Percentiles rank a stretch among this genome's conserved stretches.
phyloP scores from a whole-genome alignment of 2,888 invertebrate species.

The Drosophila prolongata region DNA sequence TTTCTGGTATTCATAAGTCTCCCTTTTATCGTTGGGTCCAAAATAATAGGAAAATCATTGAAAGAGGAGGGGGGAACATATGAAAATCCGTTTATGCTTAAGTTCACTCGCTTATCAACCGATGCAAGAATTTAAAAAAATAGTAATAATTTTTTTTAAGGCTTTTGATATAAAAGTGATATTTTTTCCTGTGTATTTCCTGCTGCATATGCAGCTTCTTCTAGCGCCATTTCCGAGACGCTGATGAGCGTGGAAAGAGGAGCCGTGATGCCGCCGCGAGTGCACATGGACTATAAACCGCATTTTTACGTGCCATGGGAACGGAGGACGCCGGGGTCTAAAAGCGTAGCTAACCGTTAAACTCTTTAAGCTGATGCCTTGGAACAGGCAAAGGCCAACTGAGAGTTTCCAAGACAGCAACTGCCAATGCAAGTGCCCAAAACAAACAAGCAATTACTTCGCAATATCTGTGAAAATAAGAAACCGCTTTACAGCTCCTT shows the following conservation, averaged over 20 bases:
- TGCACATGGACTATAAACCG: slow-evolving; percentile 70
- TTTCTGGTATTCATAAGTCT: no score
- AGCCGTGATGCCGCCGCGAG: slow-evolving; percentile 33
- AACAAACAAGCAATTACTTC: slow-evolving; percentile 63
- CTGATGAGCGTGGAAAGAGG: slow-evolving; percentile 42
- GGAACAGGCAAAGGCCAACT: slow-evolving; percentile 4
- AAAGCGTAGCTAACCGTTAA: slow-evolving; percentile 46
- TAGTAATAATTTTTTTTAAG: no score
- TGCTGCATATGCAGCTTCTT: slow-evolving; percentile 15
- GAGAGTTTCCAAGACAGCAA: slow-evolving; percentile 9
- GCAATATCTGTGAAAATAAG: slow-evolving; percentile 55
- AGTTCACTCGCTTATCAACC: no score
- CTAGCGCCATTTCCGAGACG: slow-evolving; percentile 21
- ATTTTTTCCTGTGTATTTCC: slow-evolving; percentile 7
- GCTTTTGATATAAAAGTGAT: background rate
- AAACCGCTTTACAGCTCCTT: slow-evolving; percentile 32
- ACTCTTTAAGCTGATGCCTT: slow-evolving; percentile 32
- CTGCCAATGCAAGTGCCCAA: slow-evolving; percentile 33
- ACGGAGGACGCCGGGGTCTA: slow-evolving; percentile 30
- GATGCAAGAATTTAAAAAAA: no score
- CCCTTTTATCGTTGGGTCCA: no score
- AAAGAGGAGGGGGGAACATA: no score
- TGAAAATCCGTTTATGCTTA: no score
- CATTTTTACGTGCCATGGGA: slow-evolving; percentile 66
- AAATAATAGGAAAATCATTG: no score